Evolutionary conservation across 2,797 vertebrate species (phyloP).

Genomic region (Benthosema pterotum): DNA sequence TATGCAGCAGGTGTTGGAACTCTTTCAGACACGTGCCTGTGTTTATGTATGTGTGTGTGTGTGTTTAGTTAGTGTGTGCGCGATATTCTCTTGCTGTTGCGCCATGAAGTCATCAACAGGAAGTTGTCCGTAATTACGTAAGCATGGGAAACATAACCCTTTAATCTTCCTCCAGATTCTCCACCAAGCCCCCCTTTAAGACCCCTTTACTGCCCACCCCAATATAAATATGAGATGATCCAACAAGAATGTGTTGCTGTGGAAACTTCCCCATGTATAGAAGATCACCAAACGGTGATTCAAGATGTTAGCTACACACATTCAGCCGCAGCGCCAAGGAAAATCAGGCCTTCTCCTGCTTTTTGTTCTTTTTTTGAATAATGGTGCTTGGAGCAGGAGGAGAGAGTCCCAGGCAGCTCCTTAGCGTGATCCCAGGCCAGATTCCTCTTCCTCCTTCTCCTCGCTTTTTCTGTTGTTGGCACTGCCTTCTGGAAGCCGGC

Average conservation of each 20-base stretch:
- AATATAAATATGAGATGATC: slow-evolving; percentile 69
- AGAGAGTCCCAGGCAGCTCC: slow-evolving; percentile 57
- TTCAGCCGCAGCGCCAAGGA: slow-evolving; percentile 61
- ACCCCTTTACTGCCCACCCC: slow-evolving; percentile 45
- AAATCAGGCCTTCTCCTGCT: slow-evolving; percentile 50
- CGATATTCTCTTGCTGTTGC: slow-evolving; percentile 8
- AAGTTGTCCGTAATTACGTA: slow-evolving; percentile 51
- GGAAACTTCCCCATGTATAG: slow-evolving; percentile 72
- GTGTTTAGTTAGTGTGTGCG: neutral
- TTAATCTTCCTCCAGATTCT: slow-evolving; percentile 40
- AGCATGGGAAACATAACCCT: slow-evolving; percentile 25
- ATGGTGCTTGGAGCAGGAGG: slow-evolving; percentile 50
- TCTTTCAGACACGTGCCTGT: slow-evolving; percentile 4
- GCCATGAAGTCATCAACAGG: slow-evolving; percentile 46
- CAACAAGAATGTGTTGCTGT: slow-evolving; percentile 72
- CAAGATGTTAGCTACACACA: slow-evolving; percentile 70
- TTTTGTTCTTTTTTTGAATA: slow-evolving; percentile 51
- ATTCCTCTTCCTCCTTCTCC: slow-evolving; percentile 43
- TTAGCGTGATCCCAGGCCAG: slow-evolving; percentile 34
- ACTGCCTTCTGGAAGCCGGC: slow-evolving; percentile 6
- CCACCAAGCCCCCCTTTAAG: slow-evolving; percentile 49
- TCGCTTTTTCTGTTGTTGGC: slow-evolving; percentile 44
- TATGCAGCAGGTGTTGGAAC: slow-evolving; percentile 6
- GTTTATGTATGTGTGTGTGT: slow-evolving; percentile 2
- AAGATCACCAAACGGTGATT: slow-evolving; percentile 69